These are phyloP conservation scores for Caerostris extrusa DNA, from an alignment of 1,140 invertebrate genomes.

Conservation along the genomic window DNA sequence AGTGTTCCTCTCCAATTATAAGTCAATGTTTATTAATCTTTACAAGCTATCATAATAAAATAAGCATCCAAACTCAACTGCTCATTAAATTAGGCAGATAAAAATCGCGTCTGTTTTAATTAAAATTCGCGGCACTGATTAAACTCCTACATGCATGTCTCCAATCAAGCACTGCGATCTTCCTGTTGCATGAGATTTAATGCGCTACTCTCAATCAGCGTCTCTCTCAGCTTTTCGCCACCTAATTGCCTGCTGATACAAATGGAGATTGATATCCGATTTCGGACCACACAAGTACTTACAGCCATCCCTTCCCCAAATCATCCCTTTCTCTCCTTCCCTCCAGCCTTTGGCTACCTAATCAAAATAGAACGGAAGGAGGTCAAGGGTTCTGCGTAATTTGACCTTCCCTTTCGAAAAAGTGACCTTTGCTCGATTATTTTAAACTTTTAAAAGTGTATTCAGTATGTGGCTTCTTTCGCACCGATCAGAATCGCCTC, in stretches of 20 bases:
- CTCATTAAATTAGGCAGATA: not conserved
- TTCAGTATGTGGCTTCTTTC: not conserved
- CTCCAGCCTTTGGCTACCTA: not conserved
- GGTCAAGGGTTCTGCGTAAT: conserved; percentile 66
- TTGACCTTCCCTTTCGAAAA: conserved; percentile 21
- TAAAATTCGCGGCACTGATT: not conserved
- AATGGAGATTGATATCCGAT: not conserved
- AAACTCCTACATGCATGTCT: not conserved
- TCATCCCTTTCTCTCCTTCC: conserved; percentile 12
- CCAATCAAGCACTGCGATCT: not conserved
- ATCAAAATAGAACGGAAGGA: conserved; percentile 66
- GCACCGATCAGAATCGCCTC: not conserved
- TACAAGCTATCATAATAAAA: no score
- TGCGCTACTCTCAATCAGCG: not conserved
- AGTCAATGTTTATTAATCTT: no score
- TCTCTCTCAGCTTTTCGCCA: conserved; percentile 48
- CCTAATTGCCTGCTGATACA: conserved; percentile 43
- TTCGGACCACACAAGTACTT: conserved; percentile 60
- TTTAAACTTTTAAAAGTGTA: conserved; percentile 31
- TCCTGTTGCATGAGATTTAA: not conserved
- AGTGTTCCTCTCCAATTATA: no score
- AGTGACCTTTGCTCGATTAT: conserved; percentile 51
- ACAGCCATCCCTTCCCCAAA: not conserved
- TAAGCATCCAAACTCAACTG: no score
- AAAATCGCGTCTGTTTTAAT: not conserved